These are phyloP conservation scores for Tinamus major DNA, from an alignment of 2,797 vertebrate species.

Conservation along the genomic window DNA sequence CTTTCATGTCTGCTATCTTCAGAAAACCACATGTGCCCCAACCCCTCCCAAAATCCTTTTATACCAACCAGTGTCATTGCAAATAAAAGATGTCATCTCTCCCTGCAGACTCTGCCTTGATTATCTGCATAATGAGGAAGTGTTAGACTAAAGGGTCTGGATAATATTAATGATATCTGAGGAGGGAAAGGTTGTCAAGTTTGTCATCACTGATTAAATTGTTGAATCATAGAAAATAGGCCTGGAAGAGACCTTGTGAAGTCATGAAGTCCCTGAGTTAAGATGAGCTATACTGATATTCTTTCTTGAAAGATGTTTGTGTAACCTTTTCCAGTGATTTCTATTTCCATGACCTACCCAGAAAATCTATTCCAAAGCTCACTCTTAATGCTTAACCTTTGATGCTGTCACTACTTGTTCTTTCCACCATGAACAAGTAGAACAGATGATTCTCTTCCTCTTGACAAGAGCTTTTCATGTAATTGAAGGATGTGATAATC, in stretches of 20 bases:
- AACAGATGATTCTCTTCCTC: constrained; percentile 53
- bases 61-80: not conserved
- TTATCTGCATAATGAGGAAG: constrained; percentile 6
- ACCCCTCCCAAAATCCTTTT: not conserved
- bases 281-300: not conserved
- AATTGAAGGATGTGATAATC: constrained; percentile 38
- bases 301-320: constrained; percentile 29
- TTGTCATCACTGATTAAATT: constrained; percentile 37
- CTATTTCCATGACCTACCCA: constrained; percentile 36
- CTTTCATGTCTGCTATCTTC: not conserved
- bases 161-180: constrained; percentile 21
- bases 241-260: constrained; percentile 9
- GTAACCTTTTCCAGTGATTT: constrained; percentile 40
- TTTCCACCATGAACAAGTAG: constrained; percentile 45
- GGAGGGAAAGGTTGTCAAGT: constrained; percentile 12
- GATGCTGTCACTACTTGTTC: constrained; percentile 51
- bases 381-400: constrained; percentile 35
- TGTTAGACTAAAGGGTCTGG: constrained; percentile 1
- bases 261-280: constrained; percentile 5
- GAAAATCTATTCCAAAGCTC: constrained; percentile 41
- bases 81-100: not conserved
- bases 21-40: not conserved
- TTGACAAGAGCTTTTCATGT: constrained; percentile 46
- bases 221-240: constrained; percentile 24
- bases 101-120: not conserved